Base-by-base conservation (phyloP, 1,140 invertebrate genomes). In the Dendroctonus valens region DNA sequence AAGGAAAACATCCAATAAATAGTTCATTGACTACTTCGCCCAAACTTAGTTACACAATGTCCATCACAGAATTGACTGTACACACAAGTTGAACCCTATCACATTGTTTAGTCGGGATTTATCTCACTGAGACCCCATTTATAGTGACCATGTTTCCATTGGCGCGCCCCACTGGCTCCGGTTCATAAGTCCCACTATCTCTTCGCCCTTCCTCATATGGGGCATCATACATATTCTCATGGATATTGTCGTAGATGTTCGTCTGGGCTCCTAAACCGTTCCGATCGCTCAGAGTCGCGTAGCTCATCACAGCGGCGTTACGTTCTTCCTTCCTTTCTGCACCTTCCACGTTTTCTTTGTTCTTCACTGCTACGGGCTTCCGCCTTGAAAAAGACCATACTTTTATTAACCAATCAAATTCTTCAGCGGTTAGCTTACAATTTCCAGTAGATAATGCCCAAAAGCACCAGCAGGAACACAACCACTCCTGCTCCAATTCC, bases 241-340 rank as follows among this genome's bases (percentile, higher is more conserved):
- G 85, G 54, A 90, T 87, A 73, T 90, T 89, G 75, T 90, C 89
- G 73, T 90, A 90, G 65, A 89, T 85, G 71, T 85, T 86, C 11
- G 83, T 76, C 11, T 75, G 73, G 7, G 63, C 15, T 55, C 48
- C 59, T 50, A 77, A 77, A 11, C 84, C 82, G 69, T 84, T 84
- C n/a, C 83, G 81, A 73, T 89, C 88, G 71, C 88, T 90, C 1
- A 91, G 78, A 9, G 87, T 91, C 8, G 91, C 89, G 73, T 92
- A 93, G 41, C 90, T 92, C 90, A 92, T 92, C 0, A 92, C 91
- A 0, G 91, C 89, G 0, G 91, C 90, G 73, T 88, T 91, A 73
- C 91, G 86, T 71, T 92, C 89, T 78, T 93, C 91, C 76, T 93
- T 93, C 37, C 89, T 81, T 72, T 91, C 89, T 2, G 90, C 90